A percentile compares a stretch with the other conserved stretches of the same genome.
These are phyloP conservation scores for Acleris literana DNA, from an alignment of 2,888 invertebrate genomes.

Conservation along the genomic window DNA sequence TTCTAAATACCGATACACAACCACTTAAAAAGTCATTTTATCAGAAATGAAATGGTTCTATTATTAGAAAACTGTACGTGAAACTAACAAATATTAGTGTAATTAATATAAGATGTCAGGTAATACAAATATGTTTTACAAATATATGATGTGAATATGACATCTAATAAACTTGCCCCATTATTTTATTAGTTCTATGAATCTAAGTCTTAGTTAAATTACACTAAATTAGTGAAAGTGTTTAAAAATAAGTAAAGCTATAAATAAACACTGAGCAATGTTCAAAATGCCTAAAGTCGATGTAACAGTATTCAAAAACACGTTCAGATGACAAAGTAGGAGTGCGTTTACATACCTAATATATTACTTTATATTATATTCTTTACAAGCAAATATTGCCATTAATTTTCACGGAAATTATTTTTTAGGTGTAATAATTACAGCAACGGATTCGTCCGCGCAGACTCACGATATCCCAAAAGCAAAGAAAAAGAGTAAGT, in stretches of 20 bases:
- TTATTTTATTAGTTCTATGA: no score
- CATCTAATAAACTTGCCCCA: not conserved
- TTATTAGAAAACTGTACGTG: slow-evolving; percentile 47
- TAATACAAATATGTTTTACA: slow-evolving; percentile 42
- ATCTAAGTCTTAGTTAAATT: no score
- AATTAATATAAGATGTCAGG: slow-evolving; percentile 70
- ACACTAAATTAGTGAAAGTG: no score
- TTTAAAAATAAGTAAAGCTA: no score
- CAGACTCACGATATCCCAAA: slow-evolving; percentile 58
- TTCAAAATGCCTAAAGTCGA: no score
- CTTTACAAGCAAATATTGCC: no score
- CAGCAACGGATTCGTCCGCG: slow-evolving; percentile 60
- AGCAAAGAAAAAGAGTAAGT: slow-evolving; percentile 65
- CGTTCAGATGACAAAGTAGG: no score
- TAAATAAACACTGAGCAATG: no score
- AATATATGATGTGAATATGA: slow-evolving; percentile 7
- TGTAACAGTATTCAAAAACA: no score
- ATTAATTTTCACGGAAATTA: no score
- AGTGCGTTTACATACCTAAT: no score
- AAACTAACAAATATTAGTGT: slow-evolving; percentile 50
- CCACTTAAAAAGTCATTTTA: slow-evolving; percentile 46
- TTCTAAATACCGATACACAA: slow-evolving; percentile 50
- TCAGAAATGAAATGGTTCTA: slow-evolving; percentile 61
- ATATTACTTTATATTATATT: no score
- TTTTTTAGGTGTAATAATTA: slow-evolving; percentile 29